Evolutionary conservation across 1,140 invertebrate genomes (phyloP).

Genomic region (Rhagoletis zephyria): DNA sequence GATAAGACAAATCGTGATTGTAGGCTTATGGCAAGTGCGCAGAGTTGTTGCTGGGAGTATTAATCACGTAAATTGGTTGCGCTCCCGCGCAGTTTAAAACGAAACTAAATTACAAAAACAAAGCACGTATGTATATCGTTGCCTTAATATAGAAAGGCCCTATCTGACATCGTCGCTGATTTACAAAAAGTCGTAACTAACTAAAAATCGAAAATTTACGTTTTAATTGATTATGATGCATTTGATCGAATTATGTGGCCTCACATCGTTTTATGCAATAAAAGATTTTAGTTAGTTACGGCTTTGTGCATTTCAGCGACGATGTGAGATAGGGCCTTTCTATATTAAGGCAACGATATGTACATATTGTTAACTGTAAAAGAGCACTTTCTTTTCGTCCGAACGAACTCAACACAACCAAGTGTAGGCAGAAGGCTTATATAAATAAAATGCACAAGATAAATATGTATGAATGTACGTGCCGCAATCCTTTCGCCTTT

Average conservation of each 20-base stretch:
- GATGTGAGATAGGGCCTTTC: no score
- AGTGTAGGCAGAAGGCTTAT: background rate
- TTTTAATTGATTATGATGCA: no score
- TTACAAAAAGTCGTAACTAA: no score
- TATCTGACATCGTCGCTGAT: no score
- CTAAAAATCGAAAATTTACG: no score
- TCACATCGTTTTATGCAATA: no score
- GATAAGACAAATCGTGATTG: constrained; percentile 44
- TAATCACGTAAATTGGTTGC: background rate
- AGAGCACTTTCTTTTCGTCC: constrained; percentile 27
- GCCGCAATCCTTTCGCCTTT: background rate
- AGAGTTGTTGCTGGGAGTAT: background rate
- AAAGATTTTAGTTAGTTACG: no score
- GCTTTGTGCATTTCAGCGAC: no score
- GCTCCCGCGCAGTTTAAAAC: constrained; percentile 18
- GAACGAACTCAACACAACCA: background rate
- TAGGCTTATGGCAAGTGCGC: background rate
- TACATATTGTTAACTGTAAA: background rate
- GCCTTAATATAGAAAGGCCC: no score
- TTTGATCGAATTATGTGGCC: no score
- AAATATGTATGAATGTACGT: background rate
- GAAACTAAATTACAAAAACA: background rate
- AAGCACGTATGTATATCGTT: background rate
- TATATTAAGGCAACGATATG: no score
- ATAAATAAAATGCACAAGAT: background rate